These are phyloP conservation scores for Podarcis lilfordi DNA, from an alignment of 2,797 vertebrate species.

Conservation along the genomic window DNA sequence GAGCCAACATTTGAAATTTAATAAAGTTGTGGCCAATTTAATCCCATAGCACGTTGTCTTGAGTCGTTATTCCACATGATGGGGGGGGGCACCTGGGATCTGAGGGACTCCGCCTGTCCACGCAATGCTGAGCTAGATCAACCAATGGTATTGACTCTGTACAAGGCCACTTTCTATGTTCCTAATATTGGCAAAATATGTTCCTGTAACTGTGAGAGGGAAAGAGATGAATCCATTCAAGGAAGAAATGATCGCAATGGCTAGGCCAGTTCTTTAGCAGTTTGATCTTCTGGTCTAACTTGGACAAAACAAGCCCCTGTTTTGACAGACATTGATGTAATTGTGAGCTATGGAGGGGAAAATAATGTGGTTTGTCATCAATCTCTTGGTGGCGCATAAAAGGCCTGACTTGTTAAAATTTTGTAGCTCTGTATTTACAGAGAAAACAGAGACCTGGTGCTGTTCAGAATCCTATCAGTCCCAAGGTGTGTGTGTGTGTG, in stretches of 20 bases:
- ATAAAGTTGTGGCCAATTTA: too few relatives aligned
- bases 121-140: background rate
- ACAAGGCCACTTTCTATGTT: background rate
- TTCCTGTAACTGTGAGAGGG: background rate
- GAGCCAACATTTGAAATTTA: too few relatives aligned
- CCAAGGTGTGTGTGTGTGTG: slow-evolving; percentile 11
- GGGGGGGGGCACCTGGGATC: too few relatives aligned
- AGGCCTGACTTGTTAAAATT: slow-evolving; percentile 82
- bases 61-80: too few relatives aligned
- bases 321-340: slow-evolving; percentile 74
- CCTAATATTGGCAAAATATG: background rate
- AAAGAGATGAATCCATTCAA: slow-evolving; percentile 60
- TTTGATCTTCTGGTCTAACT: slow-evolving; percentile 36
- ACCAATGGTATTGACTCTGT: background rate
- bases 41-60: too few relatives aligned
- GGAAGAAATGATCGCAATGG: slow-evolving; percentile 60
- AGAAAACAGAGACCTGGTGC: slow-evolving; percentile 81
- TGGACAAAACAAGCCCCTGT: slow-evolving; percentile 64
- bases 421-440: slow-evolving; percentile 81
- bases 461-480: slow-evolving; percentile 69
- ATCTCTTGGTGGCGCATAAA: slow-evolving; percentile 77
- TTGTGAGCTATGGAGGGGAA: slow-evolving; percentile 74
- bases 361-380: slow-evolving; percentile 83
- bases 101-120: too few relatives aligned
- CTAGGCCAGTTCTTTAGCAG: slow-evolving; percentile 28